These are phyloP conservation scores for Eudasyphora cyanicolor DNA, from an alignment of 2,888 invertebrate genomes.

Conservation along the genomic window DNA sequence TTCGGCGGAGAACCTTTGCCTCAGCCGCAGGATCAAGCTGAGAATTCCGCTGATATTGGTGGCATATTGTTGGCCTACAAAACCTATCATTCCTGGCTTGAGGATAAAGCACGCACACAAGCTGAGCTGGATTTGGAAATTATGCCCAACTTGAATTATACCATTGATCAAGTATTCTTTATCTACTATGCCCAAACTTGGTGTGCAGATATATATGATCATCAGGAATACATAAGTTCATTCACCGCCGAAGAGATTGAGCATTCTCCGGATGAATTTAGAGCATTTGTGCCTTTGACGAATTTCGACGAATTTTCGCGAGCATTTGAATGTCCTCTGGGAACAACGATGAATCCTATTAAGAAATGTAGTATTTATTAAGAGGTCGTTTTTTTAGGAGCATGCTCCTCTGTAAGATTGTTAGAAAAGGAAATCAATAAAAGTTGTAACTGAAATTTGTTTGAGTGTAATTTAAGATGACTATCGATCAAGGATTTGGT, in stretches of 20 bases:
- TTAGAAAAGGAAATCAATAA: too few relatives aligned
- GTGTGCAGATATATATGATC: conserved; percentile 72
- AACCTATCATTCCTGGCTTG: conserved; percentile 57
- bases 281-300: conserved; percentile 73
- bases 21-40: not conserved
- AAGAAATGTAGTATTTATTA: conserved; percentile 74
- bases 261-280: conserved; percentile 70
- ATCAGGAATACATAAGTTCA: too few relatives aligned
- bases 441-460: too few relatives aligned
- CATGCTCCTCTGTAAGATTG: too few relatives aligned
- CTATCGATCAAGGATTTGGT: too few relatives aligned
- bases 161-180: conserved; percentile 50
- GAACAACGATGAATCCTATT: conserved; percentile 71
- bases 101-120: not conserved
- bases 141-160: conserved; percentile 70
- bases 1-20: not conserved
- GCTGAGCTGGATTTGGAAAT: conserved; percentile 67
- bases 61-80: conserved; percentile 60
- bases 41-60: conserved; percentile 58
- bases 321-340: conserved; percentile 71
- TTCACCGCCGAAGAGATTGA: conserved; percentile 63
- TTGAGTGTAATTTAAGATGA: too few relatives aligned
- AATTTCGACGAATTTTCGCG: conserved; percentile 73
- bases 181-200: conserved; percentile 74
- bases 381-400: too few relatives aligned